Evolutionary conservation across 2,113 vertebrate genomes (phyloP).

Genomic region (Equus quagga): DNA sequence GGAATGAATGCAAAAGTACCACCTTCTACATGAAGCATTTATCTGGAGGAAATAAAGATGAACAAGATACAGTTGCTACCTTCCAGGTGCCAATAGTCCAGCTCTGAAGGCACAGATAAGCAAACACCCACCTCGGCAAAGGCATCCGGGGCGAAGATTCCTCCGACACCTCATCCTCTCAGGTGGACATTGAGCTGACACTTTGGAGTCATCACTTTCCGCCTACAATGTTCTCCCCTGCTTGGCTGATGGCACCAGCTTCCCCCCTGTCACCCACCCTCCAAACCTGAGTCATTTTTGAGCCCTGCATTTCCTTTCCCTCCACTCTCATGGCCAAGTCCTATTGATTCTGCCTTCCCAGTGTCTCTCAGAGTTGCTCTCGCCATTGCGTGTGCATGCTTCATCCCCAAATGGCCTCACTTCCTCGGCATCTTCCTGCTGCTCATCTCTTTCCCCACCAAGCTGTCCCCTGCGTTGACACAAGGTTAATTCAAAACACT

Average conservation of each 20-base stretch:
- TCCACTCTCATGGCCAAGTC: neutral
- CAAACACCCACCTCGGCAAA: neutral
- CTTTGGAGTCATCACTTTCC: neutral
- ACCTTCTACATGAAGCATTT: neutral
- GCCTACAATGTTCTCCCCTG: neutral
- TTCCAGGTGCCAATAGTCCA: neutral
- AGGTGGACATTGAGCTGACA: neutral
- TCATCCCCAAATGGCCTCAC: neutral
- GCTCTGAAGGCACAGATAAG: neutral
- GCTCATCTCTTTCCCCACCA: neutral
- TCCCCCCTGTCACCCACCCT: fast-evolving
- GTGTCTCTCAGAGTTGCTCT: neutral
- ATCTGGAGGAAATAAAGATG: neutral
- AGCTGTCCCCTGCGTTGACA: neutral
- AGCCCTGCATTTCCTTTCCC: neutral
- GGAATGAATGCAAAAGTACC: neutral
- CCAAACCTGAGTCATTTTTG: neutral
- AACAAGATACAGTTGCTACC: neutral
- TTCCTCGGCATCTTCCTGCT: neutral
- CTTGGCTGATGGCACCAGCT: neutral
- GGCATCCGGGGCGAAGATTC: neutral
- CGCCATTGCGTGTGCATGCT: no score
- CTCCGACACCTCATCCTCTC: neutral
- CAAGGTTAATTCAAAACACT: neutral
- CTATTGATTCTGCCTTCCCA: neutral